phyloP scores from a whole-genome alignment of 2,113 vertebrate species.

The Syngnathus typhle region DNA sequence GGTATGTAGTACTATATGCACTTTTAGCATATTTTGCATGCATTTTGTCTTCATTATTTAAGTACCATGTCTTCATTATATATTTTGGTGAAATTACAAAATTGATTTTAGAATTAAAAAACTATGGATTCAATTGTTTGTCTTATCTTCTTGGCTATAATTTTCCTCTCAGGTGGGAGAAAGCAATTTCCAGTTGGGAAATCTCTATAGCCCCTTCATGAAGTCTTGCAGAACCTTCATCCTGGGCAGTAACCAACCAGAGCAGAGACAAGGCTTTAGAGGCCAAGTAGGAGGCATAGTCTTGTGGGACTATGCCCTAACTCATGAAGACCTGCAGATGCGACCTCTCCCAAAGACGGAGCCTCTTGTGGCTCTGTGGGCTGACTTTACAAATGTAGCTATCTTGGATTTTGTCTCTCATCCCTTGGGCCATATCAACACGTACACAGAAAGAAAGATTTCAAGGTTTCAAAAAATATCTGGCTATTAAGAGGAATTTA shows the following conservation, averaged over 20 bases:
- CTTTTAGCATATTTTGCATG: background rate
- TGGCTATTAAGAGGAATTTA: background rate
- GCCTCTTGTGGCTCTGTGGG: conserved; percentile 57
- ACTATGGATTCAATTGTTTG: background rate
- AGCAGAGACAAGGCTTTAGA: conserved; percentile 72
- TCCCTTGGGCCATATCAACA: background rate
- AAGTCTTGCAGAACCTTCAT: conserved; percentile 82
- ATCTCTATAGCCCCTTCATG: conserved; percentile 86
- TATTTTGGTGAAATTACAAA: background rate
- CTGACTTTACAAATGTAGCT: conserved; percentile 66
- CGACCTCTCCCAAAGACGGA: conserved; percentile 38
- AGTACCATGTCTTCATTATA: too few species aligned
- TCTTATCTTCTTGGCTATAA: background rate
- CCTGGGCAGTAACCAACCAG: conserved; percentile 81
- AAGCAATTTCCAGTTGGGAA: conserved; percentile 72
- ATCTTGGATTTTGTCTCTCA: background rate
- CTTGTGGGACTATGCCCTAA: conserved; percentile 72
- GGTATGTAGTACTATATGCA: conserved; percentile 44
- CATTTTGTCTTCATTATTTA: too few species aligned
- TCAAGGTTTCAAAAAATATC: background rate
- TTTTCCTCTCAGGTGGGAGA: conserved; percentile 66
- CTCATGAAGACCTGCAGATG: conserved; percentile 72
- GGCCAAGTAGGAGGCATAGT: conserved; percentile 77
- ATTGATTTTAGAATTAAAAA: background rate
- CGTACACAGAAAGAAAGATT: background rate